Percentiles rank a stretch among this genome's conserved stretches.
phyloP scores from a whole-genome alignment of 2,797 vertebrate species.

The Pangasius mekongensis region DNA sequence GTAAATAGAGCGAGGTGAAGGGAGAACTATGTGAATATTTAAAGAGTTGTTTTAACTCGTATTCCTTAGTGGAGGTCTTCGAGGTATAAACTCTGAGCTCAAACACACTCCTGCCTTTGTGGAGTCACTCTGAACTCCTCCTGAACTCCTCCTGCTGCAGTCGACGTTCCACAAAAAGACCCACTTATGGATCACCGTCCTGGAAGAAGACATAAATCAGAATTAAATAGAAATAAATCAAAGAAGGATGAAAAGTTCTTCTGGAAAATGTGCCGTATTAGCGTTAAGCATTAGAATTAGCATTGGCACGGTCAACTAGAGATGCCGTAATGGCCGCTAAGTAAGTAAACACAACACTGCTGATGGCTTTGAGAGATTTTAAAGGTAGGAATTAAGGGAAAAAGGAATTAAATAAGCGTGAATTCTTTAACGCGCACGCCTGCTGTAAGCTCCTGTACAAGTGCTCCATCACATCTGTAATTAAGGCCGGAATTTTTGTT shows the following conservation, averaged over 20 bases:
- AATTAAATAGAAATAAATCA: background rate
- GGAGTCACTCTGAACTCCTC: slow-evolving; percentile 58
- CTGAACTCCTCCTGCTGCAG: slow-evolving; percentile 57
- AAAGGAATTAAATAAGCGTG: background rate
- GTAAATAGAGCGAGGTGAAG: slow-evolving; percentile 30
- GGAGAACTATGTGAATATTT: slow-evolving; percentile 50
- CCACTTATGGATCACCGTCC: background rate
- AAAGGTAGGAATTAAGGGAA: background rate
- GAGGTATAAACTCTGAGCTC: slow-evolving; percentile 14
- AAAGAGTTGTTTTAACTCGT: slow-evolving; percentile 39
- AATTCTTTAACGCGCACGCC: too few relatives aligned
- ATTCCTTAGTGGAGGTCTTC: background rate
- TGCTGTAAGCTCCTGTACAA: slow-evolving; percentile 12
- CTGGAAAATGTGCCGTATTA: background rate
- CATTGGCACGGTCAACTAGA: background rate
- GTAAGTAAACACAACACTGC: background rate
- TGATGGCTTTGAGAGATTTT: background rate
- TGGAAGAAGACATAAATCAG: background rate
- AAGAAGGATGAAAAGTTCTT: background rate
- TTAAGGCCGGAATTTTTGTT: slow-evolving; percentile 5
- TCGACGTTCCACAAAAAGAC: slow-evolving; percentile 32
- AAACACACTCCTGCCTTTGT: slow-evolving; percentile 29
- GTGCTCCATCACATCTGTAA: slow-evolving; percentile 7
- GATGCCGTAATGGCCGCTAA: background rate
- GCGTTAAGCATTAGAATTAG: background rate